A percentile compares a stretch with the other conserved stretches of the same genome.
These are phyloP conservation scores for Hoplodrina blanda DNA, from an alignment of 2,888 invertebrate genomes.

Conservation along the genomic window DNA sequence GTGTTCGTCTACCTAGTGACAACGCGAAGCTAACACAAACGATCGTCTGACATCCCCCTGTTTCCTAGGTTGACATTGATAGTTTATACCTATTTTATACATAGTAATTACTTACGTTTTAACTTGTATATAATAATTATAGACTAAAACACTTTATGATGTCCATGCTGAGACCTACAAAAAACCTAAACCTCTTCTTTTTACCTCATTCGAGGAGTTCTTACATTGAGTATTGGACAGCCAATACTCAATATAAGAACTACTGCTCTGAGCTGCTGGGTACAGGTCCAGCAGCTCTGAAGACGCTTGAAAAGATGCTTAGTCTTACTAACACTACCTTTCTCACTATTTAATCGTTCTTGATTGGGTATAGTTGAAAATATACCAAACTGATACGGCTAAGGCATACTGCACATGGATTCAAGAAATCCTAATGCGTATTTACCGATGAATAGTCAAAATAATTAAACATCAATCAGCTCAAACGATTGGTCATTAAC, in stretches of 20 bases:
- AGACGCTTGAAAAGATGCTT: neutral
- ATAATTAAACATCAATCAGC: slow-evolving; percentile 14
- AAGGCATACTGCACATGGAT: neutral
- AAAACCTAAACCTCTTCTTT: too few relatives aligned
- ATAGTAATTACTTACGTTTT: too few relatives aligned
- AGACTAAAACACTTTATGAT: too few relatives aligned
- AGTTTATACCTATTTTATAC: neutral
- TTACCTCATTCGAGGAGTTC: neutral
- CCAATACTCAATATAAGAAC: too few relatives aligned
- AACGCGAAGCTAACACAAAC: neutral
- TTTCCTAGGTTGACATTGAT: slow-evolving; percentile 5
- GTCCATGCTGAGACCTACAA: too few relatives aligned
- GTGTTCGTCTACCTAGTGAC: neutral
- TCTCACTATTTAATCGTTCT: neutral
- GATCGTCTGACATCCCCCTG: neutral
- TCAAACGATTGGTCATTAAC: slow-evolving; percentile 27
- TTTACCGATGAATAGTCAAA: slow-evolving; percentile 7
- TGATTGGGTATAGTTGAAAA: slow-evolving; percentile 9
- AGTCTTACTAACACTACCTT: neutral
- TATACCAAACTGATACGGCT: neutral
- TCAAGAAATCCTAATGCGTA: slow-evolving; percentile 30
- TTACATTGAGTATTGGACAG: neutral
- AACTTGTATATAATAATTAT: too few relatives aligned
- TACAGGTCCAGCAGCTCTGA: neutral
- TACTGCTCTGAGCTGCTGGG: too few relatives aligned